Evolutionary conservation across 2,888 invertebrate genomes (phyloP), one percentile per base, ranked within the genome.

Genomic region (Stenoptilia bipunctidactyla): DNA sequence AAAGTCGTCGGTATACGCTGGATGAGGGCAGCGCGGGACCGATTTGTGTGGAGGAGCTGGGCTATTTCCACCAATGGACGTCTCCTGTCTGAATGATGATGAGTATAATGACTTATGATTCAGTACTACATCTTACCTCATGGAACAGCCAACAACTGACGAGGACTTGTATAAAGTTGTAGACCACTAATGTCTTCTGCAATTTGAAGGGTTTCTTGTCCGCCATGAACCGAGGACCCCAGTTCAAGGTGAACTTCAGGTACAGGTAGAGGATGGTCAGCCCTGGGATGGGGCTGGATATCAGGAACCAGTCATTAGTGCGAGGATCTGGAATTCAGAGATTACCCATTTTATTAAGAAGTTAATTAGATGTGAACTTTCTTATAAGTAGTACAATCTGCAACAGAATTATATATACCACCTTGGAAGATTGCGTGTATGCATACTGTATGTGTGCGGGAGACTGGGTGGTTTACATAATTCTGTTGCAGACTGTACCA

Each of bases 161-260:
- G 9, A 91, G 44, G 9, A 97, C 95, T 88, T 97, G 97, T 27
- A 93, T 58, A 47, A 94, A 90, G 73, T 97, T 97, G 76, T 97
- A 97, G 3, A 92, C 67, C 37, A 97, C 85, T 54, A 97, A 77
- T 1, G 91, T 86, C 51, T 89, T 89, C 56, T 92, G 90, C 25
- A 97, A 67, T 53, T 94, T 89, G 62, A 90, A 92, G 0, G 97
- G 93, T 61, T 94, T 90, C 52, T 94, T 87, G 64, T 94, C 88
- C 50, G 90, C 88, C 97, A 98, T 98, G 53, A 91, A 90, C 44
- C 87, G 85, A 0, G 97, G 97, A 0, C 97, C 96, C 86, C 92
- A 90, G 50, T 87, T 89, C 10, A 89, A 56, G 1, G 92, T 89
- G 64, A 92, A 91, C 66, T 90, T 90, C 30, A 92, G 70, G 58